Evolutionary conservation across 2,888 invertebrate genomes (phyloP), one percentile per base, ranked within the genome.

Genomic region (Aromia moschata): DNA sequence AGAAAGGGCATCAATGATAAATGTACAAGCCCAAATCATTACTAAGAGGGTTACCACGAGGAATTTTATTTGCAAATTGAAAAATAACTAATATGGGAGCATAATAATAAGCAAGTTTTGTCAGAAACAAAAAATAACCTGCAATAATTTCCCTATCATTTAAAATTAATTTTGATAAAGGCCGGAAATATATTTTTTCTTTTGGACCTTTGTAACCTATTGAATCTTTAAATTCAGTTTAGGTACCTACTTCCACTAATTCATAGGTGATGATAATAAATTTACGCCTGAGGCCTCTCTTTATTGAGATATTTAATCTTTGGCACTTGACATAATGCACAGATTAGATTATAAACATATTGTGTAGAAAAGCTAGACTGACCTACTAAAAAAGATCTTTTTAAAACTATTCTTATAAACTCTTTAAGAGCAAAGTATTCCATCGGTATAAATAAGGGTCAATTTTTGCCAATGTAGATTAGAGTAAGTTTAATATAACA

Each of bases 281-380:
- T 2, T 33, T 33, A 33, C n/a, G n/a, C 5, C n/a, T n/a, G n/a
- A n/a, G 7, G 25, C 25, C 25, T 3, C 25, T 7, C 17, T 18
- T 40, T 18, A 37, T 17, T 15, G 38, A 25, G 15, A 38, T 47
- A 18, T 40, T 51, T 57, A n/a, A 25, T 49, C 40, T 52, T 33
- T 55, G 51, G 43, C 55, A 53, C 53, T 55, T 41, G 55, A 55
- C 38, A 52, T 43, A 54, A 51, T 59, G 58, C 58, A 62, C 55
- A 58, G 44, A 56, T 51, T 60, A 58, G 44, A 20, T 57, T 56
- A 38, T 56, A 49, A 58, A 49, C 20, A 45, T 49, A 37, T 33
- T 49, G 7, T 52, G 14, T 62, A 45, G 56, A 62, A 66, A 62
- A 64, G 64, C 64, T 66, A 66, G 64, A 66, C 66, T 64, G 66